Base-by-base conservation (phyloP, 2,888 invertebrate genomes). In the Calameuta pallipes region DNA sequence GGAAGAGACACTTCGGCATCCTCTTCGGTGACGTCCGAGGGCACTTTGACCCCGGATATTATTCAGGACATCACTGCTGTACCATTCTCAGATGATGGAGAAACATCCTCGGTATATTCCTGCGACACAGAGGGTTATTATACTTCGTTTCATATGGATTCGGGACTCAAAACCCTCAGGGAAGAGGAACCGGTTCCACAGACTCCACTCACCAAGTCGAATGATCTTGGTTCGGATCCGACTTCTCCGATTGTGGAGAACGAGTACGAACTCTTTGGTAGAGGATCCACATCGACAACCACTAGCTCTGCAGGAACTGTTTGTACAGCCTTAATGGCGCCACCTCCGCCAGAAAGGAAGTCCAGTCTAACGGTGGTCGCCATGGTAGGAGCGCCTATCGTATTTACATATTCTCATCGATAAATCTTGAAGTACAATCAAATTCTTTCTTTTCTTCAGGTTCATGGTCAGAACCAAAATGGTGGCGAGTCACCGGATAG, bases 51-150 rank as follows among this genome's bases (percentile, higher is more conserved):
- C 1, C 97, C 97, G 75, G 96, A 97, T 92, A 95, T 96, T 75
- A 96, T 96, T 82, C 95, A 95, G 86, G 95, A 97, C 90, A 93
- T 95, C 82, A 94, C 95, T 83, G 89, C 87, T 34, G 87, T 90
- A 73, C 90, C 92, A 12, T 91, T 91, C 83, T 89, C 90, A 36
- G 96, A 97, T 90, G 97, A 97, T 89, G 94, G 96, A 76, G 97
- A 97, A 92, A 97, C 96, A 1, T 96, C 96, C 85, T 98, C 98
- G 0, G 96, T 97, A 79, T 98, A 98, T 91, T 98, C 98, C 3
- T 97, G 98, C 89, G 99, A 99, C 89, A 98, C 98, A 1, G 99
- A 99, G 92, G 99, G 99, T 11, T 99, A 98, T 91, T 99, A 98
- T 91, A 99, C 99, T 0, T 98, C 98, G 33, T 99, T 99, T 93